Base-by-base conservation (phyloP, 2,113 vertebrate species). In the Indicator indicator region DNA sequence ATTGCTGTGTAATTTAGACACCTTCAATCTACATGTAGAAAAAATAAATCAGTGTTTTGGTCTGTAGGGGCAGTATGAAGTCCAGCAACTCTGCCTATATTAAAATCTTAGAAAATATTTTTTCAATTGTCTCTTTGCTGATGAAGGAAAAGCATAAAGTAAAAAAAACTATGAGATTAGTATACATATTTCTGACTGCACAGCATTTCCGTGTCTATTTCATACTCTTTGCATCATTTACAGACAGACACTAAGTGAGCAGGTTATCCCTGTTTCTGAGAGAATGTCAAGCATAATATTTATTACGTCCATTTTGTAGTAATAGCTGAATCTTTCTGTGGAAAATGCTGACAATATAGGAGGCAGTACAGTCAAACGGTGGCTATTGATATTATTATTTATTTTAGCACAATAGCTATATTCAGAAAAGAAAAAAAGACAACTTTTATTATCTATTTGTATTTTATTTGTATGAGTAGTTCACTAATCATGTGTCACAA, bases 371-470 rank as follows among this genome's bases (percentile, higher is more conserved):
- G 93, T 72, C 13, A 7, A 83, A 62, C 21, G 50, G 24, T 54
- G 73, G 8, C 2, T 64, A 56, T 30, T 81, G 30, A 90, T 60
- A 88, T 92, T 90, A 83, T 26, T 58, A 91, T 86, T 96, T 89
- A 88, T 96, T 89, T 83, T 94, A 67, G 5, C 5, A 17, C 52
- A 83, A 88, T 62, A 85, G 59, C 27, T 58, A 59, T 78, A 86
- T 60, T 73, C 75, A 86, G 44, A 58, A 78, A 46, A 72, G 87
- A 30, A 64, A 36, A 40, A 36, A 33, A 5, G 1, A 20, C 55
- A 81, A 74, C 33, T 69, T 91, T 85, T 91, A 86, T 88, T 70
- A 60, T 60, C 30, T 85, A 83, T 90, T 26, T 83, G 64, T 84
- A 79, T 9, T 59, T 81, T 63, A 48, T 52, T 82, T 82, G 38